Base-by-base conservation (phyloP, 2,797 vertebrate genomes). In the Cuniculus paca region DNA sequence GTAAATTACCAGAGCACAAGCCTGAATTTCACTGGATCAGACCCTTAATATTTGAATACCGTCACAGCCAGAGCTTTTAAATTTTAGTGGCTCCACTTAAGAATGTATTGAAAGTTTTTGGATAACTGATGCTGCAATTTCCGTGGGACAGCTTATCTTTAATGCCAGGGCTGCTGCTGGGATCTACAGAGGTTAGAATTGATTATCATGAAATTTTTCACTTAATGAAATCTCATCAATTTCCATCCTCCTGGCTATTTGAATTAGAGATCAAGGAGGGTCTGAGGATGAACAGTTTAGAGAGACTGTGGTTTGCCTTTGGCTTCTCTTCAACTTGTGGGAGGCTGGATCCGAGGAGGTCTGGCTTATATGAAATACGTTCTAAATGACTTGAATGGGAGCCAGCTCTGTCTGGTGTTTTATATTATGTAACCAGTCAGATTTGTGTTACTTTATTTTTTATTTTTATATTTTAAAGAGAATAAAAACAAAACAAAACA, bases 151-250 rank as follows among this genome's bases (percentile, higher is more conserved):
- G 74, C 34, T 85, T 13, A 6, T 84, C 70, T 81, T 74, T 42
- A 83, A 39, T 1, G 3, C 68, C 45, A 28, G 45, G 65, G 74
- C 92, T 22, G 31, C 34, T 13, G 65, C 81, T 82, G 65, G 88
- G 88, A 54, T 54, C 94, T 50, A 45, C 54, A 42, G 80, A 81
- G 84, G 34, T 90, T 90, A 42, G 82, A 42, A 75, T 34, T 92
- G 97, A 89, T 90, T 93, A 92, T 88, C 63, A 19, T 65, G 88
- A 88, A 52, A 50, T 54, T 92, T 94, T 95, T 81, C 72, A 52
- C 58, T 89, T 95, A 90, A 60, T 94, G 88, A 88, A 91, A 90
- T 93, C 87, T 82, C 93, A 90, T 95, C 81, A 81, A 1, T 96
- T 84, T 85, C 42, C 11, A 0, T 48, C 95, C 91, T 91, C 60